Base-by-base conservation (phyloP, 2,888 invertebrate species). In the Synanthedon vespiformis region DNA sequence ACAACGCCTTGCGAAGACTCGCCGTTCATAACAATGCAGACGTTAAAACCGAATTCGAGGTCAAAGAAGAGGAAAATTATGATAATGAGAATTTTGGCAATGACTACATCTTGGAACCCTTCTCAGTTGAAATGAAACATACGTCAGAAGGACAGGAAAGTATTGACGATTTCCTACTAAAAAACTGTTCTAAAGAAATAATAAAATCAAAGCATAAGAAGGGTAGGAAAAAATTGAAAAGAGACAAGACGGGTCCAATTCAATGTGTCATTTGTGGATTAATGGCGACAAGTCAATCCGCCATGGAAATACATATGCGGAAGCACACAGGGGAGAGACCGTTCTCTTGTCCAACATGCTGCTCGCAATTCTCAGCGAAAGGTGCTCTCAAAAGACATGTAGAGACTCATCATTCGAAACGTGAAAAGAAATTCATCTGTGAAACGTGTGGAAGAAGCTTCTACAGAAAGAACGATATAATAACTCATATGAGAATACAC, bases 271-370 rank as follows among this genome's bases (percentile, higher is more conserved):
- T 75, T 6, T 87, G 87, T 65, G 80, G 82, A 0, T 61, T 72
- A 5, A 60, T 78, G 55, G 61, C 73, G 0, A 61, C 59, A 1
- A 75, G 80, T 54, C 74, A 61, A 0, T 84, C 85, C 0, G 83
- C 84, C 0, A 64, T 85, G 61, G 74, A 77, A 40, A 71, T 64
- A 1, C 87, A 87, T 54, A 74, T 81, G 72, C 64, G 85, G 1
- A 78, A 75, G 0, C 87, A 87, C 54, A 84, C 86, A 0, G 84
- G 83, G 0, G 86, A 87, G 48, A 81, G 76, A 57, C 87, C 87
- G 1, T 87, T 71, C 51, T 52, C 57, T 0, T 87, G 87, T 56
- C 58, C 66, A 1, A 55, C 60, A 0, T 87, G 87, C 55, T 67
- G 70, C 1, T 60, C 68, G 2, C 62, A 64, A n/a, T 87, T 76